phyloP scores from a whole-genome alignment of 2,888 invertebrate genomes.

The Synanthedon myopaeformis region DNA sequence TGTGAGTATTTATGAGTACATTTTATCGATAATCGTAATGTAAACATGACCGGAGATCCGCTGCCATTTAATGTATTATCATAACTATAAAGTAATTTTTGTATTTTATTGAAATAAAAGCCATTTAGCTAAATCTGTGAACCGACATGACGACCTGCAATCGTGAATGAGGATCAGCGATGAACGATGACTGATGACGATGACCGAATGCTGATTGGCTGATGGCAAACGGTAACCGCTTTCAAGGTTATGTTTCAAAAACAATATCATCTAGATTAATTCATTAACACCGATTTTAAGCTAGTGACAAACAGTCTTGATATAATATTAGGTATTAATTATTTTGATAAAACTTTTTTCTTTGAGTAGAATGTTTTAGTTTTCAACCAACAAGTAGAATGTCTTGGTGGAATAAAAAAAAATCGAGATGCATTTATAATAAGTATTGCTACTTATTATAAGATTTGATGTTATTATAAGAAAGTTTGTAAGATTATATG shows the following conservation, averaged over 20 bases:
- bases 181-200: slow-evolving; percentile 38
- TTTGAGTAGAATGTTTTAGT: no score
- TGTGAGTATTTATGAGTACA: no score
- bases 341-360: no score
- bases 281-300: slow-evolving; percentile 21
- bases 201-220: slow-evolving; percentile 2
- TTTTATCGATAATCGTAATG: no score
- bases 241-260: slow-evolving; percentile 48
- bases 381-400: no score
- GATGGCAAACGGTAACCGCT: slow-evolving; percentile 28
- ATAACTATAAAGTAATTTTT: no score
- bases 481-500: no score
- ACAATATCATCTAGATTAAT: slow-evolving; percentile 50
- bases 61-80: slow-evolving; percentile 10
- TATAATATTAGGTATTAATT: no score
- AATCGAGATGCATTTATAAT: no score
- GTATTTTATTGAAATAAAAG: slow-evolving; percentile 10
- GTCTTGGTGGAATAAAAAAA: no score
- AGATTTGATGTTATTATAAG: no score
- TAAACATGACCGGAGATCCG: slow-evolving; percentile 23
- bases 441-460: no score
- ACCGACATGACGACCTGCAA: slow-evolving; percentile 51
- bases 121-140: slow-evolving; percentile 49
- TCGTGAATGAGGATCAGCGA: slow-evolving; percentile 42
- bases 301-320: not conserved